Conservation (phyloP, 1,140 invertebrate genomes). For the Steinernema khuongi region DNA sequence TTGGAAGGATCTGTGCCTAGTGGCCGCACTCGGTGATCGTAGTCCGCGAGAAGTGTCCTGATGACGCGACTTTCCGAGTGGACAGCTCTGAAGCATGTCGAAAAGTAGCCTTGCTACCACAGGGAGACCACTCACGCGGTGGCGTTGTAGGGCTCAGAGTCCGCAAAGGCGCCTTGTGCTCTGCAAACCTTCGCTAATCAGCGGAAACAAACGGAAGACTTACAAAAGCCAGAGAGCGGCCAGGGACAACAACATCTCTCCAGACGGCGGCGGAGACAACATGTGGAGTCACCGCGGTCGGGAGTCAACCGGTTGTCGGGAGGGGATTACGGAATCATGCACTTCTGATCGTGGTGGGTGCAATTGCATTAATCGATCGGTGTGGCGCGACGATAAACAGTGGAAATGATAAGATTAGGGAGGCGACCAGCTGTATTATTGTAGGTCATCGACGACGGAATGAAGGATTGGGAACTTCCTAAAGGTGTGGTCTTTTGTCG, state of each 20-base stretch:
- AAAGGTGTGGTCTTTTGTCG: no score
- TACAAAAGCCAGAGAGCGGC: neutral
- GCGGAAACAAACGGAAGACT: neutral
- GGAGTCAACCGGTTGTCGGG: neutral
- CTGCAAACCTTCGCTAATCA: neutral
- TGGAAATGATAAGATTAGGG: neutral
- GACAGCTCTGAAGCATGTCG: neutral
- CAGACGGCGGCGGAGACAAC: no score
- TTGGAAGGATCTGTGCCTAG: neutral
- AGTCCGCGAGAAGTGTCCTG: neutral
- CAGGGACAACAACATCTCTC: no score
- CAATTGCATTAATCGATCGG: neutral
- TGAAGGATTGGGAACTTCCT: no score
- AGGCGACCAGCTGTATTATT: no score
- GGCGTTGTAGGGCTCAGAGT: neutral
- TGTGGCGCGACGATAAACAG: neutral
- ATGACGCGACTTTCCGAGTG: neutral
- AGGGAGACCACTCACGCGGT: neutral
- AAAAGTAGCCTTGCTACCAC: neutral
- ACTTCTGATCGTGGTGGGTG: neutral
- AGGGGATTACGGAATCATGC: neutral
- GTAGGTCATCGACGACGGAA: no score
- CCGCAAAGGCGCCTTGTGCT: neutral
- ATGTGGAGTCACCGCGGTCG: no score
- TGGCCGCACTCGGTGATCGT: neutral